These are phyloP conservation scores for Lethenteron camtschaticum DNA, from an alignment of 2,113 vertebrate species.

Conservation along the genomic window DNA sequence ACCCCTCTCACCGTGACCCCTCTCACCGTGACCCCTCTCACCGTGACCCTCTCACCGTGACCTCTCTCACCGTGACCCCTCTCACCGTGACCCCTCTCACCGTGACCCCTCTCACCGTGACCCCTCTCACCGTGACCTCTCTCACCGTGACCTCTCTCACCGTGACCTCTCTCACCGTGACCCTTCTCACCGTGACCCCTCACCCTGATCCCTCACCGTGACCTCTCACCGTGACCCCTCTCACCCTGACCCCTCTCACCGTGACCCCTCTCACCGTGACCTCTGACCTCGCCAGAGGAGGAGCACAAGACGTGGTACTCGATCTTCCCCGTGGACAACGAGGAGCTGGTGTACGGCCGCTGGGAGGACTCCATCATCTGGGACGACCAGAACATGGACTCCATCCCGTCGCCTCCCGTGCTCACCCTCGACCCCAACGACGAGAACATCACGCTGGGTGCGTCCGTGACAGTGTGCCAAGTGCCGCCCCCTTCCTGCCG, in stretches of 20 bases:
- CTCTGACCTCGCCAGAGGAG: constrained; percentile 41
- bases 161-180: no score
- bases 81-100: no score
- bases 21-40: no score
- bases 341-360: constrained; percentile 80
- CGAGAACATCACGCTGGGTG: constrained; percentile 91
- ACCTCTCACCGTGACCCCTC: no score
- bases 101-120: no score
- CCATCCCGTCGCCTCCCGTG: constrained; percentile 48
- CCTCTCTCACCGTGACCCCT: no score
- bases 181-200: neutral
- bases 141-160: neutral
- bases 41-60: no score
- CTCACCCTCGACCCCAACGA: constrained; percentile 86
- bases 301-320: constrained; percentile 85
- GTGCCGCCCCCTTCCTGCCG: no score
- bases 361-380: constrained; percentile 98
- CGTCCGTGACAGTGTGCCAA: no score
- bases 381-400: constrained; percentile 85
- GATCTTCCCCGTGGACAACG: constrained; percentile 90
- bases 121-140: neutral
- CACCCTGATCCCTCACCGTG: neutral
- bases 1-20: no score
- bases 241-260: no score
- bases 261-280: no score